Evolutionary conservation across 30 jellyfish, hydroid and myxozoan genomes (phyloP).

Genomic region (Pseudorhiza aurosa): DNA sequence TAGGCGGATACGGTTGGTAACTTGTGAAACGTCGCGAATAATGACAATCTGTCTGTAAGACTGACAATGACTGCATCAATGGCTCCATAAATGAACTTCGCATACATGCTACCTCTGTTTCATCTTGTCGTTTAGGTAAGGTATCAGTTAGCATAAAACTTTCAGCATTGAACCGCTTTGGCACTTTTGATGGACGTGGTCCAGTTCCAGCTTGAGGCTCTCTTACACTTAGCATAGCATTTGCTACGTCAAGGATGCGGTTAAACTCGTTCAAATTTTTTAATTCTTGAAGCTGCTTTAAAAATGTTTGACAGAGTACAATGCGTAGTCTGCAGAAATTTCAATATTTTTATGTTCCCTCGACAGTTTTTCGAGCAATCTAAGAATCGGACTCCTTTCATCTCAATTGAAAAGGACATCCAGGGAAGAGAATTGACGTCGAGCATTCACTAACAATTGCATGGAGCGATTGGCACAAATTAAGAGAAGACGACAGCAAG

Average conservation of each 20-base stretch:
- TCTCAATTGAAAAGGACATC: too few species aligned
- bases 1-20: too few species aligned
- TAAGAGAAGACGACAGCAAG: slow-evolving; percentile 24
- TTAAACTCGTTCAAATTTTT: too few species aligned
- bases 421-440: slow-evolving; percentile 29
- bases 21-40: too few species aligned
- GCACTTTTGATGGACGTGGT: background rate
- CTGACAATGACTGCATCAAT: background rate
- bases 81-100: background rate
- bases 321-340: slow-evolving; percentile 64
- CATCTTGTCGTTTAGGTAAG: too few species aligned
- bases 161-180: background rate
- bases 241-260: background rate
- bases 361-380: slow-evolving; percentile 2
- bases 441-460: slow-evolving; percentile 49
- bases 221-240: background rate
- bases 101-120: too few species aligned
- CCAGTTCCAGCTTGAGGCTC: background rate
- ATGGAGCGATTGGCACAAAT: slow-evolving; percentile 46
- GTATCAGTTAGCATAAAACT: too few species aligned
- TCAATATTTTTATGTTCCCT: slow-evolving; percentile 43
- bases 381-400: background rate
- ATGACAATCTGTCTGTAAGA: background rate
- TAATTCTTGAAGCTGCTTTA: too few species aligned
- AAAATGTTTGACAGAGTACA: too few species aligned